Conservation (phyloP, 2,888 invertebrate genomes). For the Sarcophaga caerulescens region DNA sequence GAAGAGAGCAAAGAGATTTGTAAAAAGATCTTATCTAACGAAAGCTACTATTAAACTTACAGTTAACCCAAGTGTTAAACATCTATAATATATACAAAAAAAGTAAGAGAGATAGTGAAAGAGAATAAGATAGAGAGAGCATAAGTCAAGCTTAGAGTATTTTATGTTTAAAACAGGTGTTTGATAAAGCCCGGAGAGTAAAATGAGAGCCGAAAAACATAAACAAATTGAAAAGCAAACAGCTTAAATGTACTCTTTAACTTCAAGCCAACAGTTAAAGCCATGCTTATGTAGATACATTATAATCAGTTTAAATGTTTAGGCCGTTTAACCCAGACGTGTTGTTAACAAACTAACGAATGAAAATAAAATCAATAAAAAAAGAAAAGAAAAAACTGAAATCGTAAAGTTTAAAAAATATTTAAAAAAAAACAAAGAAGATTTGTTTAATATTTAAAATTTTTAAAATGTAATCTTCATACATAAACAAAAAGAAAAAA, state of each 20-base stretch:
- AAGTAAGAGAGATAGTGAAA: too few species aligned
- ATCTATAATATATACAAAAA: background rate
- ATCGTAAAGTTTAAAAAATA: background rate
- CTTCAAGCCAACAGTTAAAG: constrained; percentile 17
- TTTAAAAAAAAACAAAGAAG: background rate
- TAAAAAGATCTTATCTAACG: background rate
- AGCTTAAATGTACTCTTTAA: constrained; percentile 42
- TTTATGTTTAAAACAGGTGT: constrained; percentile 18
- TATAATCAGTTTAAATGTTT: constrained; percentile 63
- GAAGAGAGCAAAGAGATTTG: background rate
- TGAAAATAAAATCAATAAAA: background rate
- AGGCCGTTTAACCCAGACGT: constrained; percentile 56
- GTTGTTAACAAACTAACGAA: constrained; percentile 31
- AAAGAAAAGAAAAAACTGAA: background rate
- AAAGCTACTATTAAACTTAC: background rate
- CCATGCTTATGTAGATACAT: constrained; percentile 27
- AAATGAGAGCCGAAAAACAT: constrained; percentile 32
- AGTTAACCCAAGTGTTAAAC: background rate
- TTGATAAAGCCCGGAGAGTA: background rate
- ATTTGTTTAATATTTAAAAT: background rate
- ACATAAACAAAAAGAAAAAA: background rate
- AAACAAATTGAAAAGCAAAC: constrained; percentile 17
- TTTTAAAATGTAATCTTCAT: too few species aligned
- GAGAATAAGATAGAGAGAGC: background rate
- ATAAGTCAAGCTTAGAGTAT: background rate